Percentiles rank a stretch among this genome's conserved stretches.
Conservation (phyloP, 2,888 invertebrate species). For the Drosophila phalerata region DNA sequence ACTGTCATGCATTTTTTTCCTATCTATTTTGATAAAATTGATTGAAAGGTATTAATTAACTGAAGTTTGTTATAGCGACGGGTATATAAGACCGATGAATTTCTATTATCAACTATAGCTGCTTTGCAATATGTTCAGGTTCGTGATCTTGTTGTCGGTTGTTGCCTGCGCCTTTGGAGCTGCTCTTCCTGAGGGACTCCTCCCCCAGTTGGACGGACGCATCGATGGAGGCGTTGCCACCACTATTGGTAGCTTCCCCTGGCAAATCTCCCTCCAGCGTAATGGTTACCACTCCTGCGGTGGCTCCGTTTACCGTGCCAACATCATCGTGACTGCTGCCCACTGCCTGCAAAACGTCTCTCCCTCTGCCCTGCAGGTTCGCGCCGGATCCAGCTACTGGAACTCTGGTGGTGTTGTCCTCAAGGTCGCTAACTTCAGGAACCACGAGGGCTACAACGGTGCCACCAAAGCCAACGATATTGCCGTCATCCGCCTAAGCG, state of each 20-base stretch:
- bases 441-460: conserved; percentile 84
- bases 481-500: conserved; percentile 86
- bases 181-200: conserved; percentile 65
- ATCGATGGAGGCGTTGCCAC: conserved; percentile 80
- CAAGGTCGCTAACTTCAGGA: conserved; percentile 51
- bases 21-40: conserved; percentile 4
- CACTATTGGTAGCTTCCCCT: conserved; percentile 72
- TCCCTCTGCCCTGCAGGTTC: conserved; percentile 77
- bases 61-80: background rate
- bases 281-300: conserved; percentile 87
- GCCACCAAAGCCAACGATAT: conserved; percentile 86
- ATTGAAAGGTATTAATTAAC: background rate
- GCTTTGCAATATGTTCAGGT: conserved; percentile 66
- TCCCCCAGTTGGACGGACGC: conserved; percentile 78
- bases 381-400: conserved; percentile 87
- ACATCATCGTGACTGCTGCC: conserved; percentile 87
- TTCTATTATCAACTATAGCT: background rate
- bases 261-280: conserved; percentile 74
- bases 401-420: conserved; percentile 67
- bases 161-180: conserved; percentile 72
- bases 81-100: conserved; percentile 10
- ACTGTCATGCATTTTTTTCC: background rate
- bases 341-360: conserved; percentile 86
- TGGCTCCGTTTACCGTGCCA: conserved; percentile 86
- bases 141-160: conserved; percentile 66